Conservation (phyloP, 37 sponge, comb jelly and placozoan species). For the Dysidea cf. avara region DNA sequence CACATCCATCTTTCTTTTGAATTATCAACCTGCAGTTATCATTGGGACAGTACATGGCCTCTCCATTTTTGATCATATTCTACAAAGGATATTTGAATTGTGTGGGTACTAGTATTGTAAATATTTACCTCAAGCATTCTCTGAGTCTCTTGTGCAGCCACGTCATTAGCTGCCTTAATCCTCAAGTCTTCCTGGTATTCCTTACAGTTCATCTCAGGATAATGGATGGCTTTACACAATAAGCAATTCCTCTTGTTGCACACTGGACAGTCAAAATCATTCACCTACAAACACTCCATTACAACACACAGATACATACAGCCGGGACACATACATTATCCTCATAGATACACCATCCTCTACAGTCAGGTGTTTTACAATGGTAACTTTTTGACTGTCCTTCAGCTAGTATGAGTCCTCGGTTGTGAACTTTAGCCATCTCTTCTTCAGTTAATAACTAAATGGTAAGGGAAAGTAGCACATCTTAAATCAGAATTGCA, state of each 20-base stretch:
- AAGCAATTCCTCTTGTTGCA: slow-evolving; percentile 64
- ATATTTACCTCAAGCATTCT: slow-evolving; percentile 78
- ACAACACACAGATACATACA: not conserved
- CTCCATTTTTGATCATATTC: slow-evolving; percentile 69
- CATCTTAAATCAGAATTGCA: not conserved
- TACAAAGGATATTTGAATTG: not conserved
- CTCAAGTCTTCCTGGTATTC: slow-evolving; percentile 94
- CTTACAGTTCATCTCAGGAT: slow-evolving; percentile 83
- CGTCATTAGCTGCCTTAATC: slow-evolving; percentile 86
- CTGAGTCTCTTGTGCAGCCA: slow-evolving; percentile 83
- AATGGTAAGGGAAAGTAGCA: not conserved
- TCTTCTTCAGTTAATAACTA: slow-evolving; percentile 77
- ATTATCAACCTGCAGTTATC: slow-evolving; percentile 70
- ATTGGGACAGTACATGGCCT: slow-evolving; percentile 88
- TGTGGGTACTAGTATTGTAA: not conserved
- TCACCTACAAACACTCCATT: slow-evolving; percentile 30
- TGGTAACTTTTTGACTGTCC: slow-evolving; percentile 74
- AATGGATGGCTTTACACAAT: slow-evolving; percentile 9
- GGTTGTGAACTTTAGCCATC: slow-evolving; percentile 36
- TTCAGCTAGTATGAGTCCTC: slow-evolving; percentile 77
- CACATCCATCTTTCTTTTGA: slow-evolving; percentile 93
- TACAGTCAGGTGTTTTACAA: slow-evolving; percentile 76
- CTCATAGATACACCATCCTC: slow-evolving; percentile 90
- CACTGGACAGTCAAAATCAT: slow-evolving; percentile 67
- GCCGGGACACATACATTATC: slow-evolving; percentile 52